phyloP scores from a whole-genome alignment of 2,888 invertebrate genomes.

The Poecilus cupreus region DNA sequence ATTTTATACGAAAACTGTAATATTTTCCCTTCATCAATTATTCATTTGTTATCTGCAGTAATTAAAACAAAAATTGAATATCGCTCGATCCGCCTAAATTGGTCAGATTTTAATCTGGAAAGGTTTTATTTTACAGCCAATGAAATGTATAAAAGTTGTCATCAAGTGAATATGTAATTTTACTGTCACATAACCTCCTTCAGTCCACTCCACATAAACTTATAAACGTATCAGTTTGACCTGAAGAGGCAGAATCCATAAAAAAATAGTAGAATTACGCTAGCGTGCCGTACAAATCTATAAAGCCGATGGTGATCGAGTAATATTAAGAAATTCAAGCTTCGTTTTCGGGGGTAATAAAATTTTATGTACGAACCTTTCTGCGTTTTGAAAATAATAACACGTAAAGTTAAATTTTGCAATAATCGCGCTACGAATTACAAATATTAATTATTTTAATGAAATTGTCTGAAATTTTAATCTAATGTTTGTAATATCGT shows the following conservation, averaged over 20 bases:
- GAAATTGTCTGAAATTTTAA: no score
- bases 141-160: slow-evolving; percentile 28
- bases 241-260: background rate
- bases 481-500: no score
- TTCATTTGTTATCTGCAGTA: slow-evolving; percentile 27
- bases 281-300: background rate
- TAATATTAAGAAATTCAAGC: background rate
- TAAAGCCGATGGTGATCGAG: background rate
- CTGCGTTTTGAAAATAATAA: no score
- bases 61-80: slow-evolving; percentile 19
- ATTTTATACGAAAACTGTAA: background rate
- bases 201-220: background rate
- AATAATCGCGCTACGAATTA: no score
- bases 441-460: no score
- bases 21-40: slow-evolving; percentile 35
- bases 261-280: background rate
- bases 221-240: background rate
- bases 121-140: slow-evolving; percentile 6
- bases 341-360: background rate
- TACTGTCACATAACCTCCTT: slow-evolving; percentile 9
- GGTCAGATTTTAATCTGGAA: slow-evolving; percentile 29
- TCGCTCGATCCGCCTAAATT: slow-evolving; percentile 2
- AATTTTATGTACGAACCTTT: background rate
- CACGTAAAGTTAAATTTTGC: no score
- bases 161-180: slow-evolving; percentile 34